Conservation (phyloP, 1,140 invertebrate genomes). For the Drosophila lowei region DNA sequence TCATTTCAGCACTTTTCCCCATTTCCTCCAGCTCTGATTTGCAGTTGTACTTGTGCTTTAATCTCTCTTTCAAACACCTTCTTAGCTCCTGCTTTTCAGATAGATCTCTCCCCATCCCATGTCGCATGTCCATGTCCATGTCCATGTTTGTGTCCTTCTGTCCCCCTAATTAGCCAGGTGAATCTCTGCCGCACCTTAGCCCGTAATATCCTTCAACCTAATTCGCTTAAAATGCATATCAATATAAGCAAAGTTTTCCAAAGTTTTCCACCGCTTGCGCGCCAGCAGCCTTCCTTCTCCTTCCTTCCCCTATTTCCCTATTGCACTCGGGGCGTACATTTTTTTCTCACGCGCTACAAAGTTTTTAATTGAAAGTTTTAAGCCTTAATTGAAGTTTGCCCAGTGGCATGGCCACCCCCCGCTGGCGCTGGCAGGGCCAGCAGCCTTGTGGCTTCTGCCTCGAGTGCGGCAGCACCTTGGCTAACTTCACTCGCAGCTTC, state of each 20-base stretch:
- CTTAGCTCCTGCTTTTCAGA: too few species aligned
- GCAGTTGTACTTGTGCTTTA: too few species aligned
- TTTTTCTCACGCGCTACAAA: conserved; percentile 59
- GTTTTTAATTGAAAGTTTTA: conserved; percentile 72
- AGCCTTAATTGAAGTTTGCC: conserved; percentile 69
- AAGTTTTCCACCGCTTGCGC: conserved; percentile 3
- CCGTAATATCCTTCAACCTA: conserved; percentile 5
- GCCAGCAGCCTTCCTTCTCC: background rate
- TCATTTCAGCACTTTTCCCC: too few species aligned
- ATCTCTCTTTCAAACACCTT: too few species aligned
- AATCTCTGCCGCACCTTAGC: background rate
- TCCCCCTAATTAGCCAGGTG: background rate
- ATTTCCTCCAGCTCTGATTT: too few species aligned
- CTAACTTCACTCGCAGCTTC: conserved; percentile 2
- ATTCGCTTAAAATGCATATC: conserved; percentile 9
- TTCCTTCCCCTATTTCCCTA: too few species aligned
- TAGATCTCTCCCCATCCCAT: too few species aligned
- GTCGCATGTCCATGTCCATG: too few species aligned
- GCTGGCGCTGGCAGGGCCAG: conserved; percentile 25
- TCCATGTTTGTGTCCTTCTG: too few species aligned
- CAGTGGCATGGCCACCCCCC: conserved; percentile 26
- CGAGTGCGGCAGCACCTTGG: conserved; percentile 29
- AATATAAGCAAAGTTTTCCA: conserved; percentile 3
- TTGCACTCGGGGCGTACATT: background rate
- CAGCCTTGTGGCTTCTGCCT: conserved; percentile 40